Conservation (phyloP, 2,797 vertebrate species). For the Ptychadena robeensis region DNA sequence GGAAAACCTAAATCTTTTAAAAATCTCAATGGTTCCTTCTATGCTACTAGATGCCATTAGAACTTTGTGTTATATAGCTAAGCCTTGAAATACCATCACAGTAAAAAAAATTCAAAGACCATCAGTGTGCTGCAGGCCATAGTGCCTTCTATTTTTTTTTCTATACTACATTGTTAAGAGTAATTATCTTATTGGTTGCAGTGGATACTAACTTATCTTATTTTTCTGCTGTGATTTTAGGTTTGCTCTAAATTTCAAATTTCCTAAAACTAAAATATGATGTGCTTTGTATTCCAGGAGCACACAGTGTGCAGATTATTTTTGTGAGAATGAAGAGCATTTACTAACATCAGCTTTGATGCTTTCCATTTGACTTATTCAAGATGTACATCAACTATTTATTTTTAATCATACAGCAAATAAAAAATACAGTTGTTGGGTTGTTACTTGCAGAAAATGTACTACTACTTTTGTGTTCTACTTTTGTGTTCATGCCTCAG, state of each 20-base stretch:
- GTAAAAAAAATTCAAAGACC: too few species aligned
- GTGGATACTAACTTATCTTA: background rate
- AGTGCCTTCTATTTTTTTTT: too few species aligned
- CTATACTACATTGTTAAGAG: too few species aligned
- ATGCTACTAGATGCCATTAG: background rate
- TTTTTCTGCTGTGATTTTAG: background rate
- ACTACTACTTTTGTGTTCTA: constrained; percentile 3
- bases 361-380: background rate
- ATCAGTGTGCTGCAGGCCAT: too few species aligned
- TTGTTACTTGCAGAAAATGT: background rate
- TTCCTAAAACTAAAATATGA: background rate
- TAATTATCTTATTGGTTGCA: too few species aligned
- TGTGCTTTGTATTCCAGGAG: background rate
- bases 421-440: constrained; percentile 25
- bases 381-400: constrained; percentile 11
- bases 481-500: constrained; percentile 10
- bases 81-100: too few species aligned
- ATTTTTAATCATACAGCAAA: constrained; percentile 15
- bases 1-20: background rate
- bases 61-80: background rate
- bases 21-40: background rate
- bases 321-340: background rate
- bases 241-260: background rate
- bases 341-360: background rate
- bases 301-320: background rate